Conservation (phyloP, 2,797 vertebrate genomes). For the Selene dorsalis region DNA sequence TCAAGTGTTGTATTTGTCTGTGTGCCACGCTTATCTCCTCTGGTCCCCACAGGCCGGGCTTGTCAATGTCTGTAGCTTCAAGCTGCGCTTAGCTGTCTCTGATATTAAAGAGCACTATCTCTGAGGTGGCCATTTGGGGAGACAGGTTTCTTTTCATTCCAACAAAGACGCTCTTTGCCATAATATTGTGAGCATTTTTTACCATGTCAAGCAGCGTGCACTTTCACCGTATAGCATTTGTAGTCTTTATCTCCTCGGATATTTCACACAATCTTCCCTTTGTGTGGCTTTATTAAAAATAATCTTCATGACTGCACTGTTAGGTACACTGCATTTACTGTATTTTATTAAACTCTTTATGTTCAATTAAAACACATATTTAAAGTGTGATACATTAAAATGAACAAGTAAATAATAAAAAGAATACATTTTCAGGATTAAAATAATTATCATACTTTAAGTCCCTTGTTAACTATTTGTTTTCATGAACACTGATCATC, state of each 20-base stretch:
- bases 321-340: constrained; percentile 7
- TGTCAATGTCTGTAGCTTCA: constrained; percentile 90
- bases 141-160: constrained; percentile 80
- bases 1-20: constrained; percentile 90
- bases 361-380: not conserved
- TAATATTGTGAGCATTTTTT: constrained; percentile 62
- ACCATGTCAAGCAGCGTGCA: constrained; percentile 47
- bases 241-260: constrained; percentile 48
- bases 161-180: constrained; percentile 68
- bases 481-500: not conserved
- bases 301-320: not conserved
- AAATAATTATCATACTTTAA: not conserved
- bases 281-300: constrained; percentile 29
- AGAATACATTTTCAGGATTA: not conserved
- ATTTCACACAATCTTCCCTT: constrained; percentile 44
- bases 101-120: constrained; percentile 87
- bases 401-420: not conserved
- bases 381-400: not conserved
- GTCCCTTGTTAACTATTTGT: not conserved
- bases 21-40: constrained; percentile 82
- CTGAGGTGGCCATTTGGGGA: constrained; percentile 81
- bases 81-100: constrained; percentile 82
- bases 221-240: constrained; percentile 42
- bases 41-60: constrained; percentile 86
- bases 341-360: constrained; percentile 1